Base-by-base conservation (phyloP, 2,888 invertebrate species). In the Lydus trimaculatus region DNA sequence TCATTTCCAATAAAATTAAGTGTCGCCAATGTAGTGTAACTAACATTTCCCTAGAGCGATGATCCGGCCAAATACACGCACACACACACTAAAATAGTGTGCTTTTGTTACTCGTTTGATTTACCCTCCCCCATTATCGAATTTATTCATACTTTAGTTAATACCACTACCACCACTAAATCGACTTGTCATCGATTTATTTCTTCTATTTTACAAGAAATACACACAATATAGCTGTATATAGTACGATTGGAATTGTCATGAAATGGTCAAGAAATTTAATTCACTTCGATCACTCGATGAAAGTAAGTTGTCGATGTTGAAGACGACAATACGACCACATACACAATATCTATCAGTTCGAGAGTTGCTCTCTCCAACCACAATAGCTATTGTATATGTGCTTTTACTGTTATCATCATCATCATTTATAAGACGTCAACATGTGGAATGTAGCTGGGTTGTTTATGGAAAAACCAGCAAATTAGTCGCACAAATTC, bases 371-470 rank as follows among this genome's bases (percentile, higher is more conserved):
- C 75, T 76, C 77, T 76, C 77, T 75, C 72, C 74, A 74, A 72
- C 74, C 64, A 77, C 78, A 78, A 79, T 76, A 64, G 74, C 72
- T 72, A 76, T 79, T 79, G 78, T 77, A 72, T 77, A 72, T 78
- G 78, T 77, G 72, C 75, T 75, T 73, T 75, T 74, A 65, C 73
- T 72, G 74, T 73, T 73, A 25, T 56, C 9, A 20, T 48, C 48
- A 48, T 9, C 48, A 20, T 48, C 48, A 9, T 48, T 20, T 28
- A 28, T 4, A 28, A 28, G 4, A 28, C 2, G 28, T 4, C 4
- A 28, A 28, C 2, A 28, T 1, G 4, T 15, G 36, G 36, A 36
- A 36, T 36, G 8, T 36, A 28, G 2, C 4, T 36, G 48, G 20
- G 17, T 8, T 25, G 25, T 56, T 25, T 56, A 56, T 56, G 56